Evolutionary conservation across 2,113 vertebrate genomes (phyloP), one percentile per base, ranked within the genome.

Genomic region (Paracanthobrama guichenoti): DNA sequence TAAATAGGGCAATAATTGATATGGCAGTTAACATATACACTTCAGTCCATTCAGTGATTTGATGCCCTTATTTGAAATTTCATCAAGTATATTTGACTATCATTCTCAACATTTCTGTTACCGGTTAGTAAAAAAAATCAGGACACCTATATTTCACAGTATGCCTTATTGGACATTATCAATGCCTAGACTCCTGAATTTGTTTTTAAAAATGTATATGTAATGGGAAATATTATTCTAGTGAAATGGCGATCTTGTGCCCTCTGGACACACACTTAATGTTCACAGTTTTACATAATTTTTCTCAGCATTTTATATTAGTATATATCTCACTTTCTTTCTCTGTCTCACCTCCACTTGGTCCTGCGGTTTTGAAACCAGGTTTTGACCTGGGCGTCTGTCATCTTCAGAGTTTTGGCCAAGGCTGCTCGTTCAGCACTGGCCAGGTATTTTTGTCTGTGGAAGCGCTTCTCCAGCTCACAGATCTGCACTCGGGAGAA

Each of bases 371-470:
- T 92, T 90, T 92, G 92, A 88, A 92, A 92, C 92, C 92, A 92
- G 73, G 92, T 92, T 67, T 92, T 92, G 55, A 92, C 92, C 86
- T 95, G 95, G 22, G 94, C 94, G 75, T 94, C 94, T 10, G 93
- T 94, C 93, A 95, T 95, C 89, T 95, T 94, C 8, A 95, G 93
- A 82, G 92, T 94, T 84, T 95, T 94, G 82, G 94, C 94, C 59
- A 95, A 89, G 79, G 93, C 89, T 42, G 93, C 93, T 44, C 93
- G 89, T 90, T 95, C 95, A 62, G 94, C 93, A 1, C 90, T 94
- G 86, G 93, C 95, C 79, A 94, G 93, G 92, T 94, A 95, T 85
- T 93, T 95, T 89, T 95, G 95, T 83, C 95, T 93, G 86, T 96
- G 95, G 87, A 95, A 96, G 39, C 91, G 88, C 67, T 92, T 92